Percentiles rank a stretch among this genome's conserved stretches.
phyloP scores from a whole-genome alignment of 2,888 invertebrate species.

The Eremobia ochroleuca region DNA sequence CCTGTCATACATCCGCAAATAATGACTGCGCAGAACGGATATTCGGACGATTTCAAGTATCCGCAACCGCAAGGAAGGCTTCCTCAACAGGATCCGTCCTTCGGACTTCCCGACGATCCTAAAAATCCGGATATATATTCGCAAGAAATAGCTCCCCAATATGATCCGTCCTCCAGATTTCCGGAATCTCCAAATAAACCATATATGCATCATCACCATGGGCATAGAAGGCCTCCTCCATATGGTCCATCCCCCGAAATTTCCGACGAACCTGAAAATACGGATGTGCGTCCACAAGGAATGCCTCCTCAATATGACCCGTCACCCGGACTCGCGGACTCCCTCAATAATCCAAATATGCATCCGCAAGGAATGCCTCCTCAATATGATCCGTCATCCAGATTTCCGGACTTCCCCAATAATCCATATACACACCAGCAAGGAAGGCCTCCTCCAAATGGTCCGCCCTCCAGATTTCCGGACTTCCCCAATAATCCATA shows the following conservation, averaged over 20 bases:
- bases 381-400: background rate
- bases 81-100: background rate
- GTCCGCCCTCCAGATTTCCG: background rate
- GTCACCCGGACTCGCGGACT: background rate
- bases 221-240: background rate
- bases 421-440: background rate
- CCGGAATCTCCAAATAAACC: background rate
- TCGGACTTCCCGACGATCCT: background rate
- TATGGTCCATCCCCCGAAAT: background rate
- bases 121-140: background rate
- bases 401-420: background rate
- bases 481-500: background rate
- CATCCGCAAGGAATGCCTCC: background rate
- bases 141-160: background rate
- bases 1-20: background rate
- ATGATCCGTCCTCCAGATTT: background rate
- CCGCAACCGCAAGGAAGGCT: background rate
- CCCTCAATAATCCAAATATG: background rate
- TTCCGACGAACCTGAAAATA: background rate
- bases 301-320: background rate
- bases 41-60: background rate
- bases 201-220: background rate
- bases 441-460: background rate
- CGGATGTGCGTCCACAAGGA: background rate
- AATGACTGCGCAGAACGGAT: background rate